phyloP scores from a whole-genome alignment of 2,113 vertebrate genomes.

The Chionis minor region DNA sequence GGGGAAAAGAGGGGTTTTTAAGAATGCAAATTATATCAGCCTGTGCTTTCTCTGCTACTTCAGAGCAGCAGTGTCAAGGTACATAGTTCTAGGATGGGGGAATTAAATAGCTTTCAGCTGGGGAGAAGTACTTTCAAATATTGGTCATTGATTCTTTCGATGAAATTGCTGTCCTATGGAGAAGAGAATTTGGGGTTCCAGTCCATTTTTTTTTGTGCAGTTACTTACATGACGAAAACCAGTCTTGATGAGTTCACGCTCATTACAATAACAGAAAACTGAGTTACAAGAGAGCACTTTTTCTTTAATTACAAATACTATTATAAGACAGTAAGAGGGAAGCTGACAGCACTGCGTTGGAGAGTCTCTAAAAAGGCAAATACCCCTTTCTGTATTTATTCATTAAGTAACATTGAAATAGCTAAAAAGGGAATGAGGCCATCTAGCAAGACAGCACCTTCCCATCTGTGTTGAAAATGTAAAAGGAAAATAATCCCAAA shows the following conservation, averaged over 20 bases:
- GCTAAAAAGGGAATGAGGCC: neutral
- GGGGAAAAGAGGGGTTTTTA: neutral
- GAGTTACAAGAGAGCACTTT: rapidly evolving
- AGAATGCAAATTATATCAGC: neutral
- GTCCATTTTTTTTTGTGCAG: rapidly evolving
- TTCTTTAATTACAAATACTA: neutral
- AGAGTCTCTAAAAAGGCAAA: neutral
- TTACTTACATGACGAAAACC: neutral
- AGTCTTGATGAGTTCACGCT: neutral
- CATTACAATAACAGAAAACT: rapidly evolving
- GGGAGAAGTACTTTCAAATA: neutral
- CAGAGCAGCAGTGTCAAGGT: neutral
- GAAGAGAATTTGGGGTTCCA: neutral
- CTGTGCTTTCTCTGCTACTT: neutral
- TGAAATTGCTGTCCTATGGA: neutral
- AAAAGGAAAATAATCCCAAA: neutral
- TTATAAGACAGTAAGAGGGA: neutral
- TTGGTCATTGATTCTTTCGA: neutral
- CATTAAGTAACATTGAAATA: neutral
- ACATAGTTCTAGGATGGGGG: neutral
- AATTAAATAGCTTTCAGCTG: neutral
- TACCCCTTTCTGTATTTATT: neutral
- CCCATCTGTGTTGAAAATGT: neutral
- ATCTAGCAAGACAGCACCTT: neutral
- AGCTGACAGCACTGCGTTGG: neutral